Percentiles rank a stretch among this genome's conserved stretches.
Evolutionary conservation across 2,888 invertebrate genomes (phyloP).

Genomic region (Sminthurides aquaticus): DNA sequence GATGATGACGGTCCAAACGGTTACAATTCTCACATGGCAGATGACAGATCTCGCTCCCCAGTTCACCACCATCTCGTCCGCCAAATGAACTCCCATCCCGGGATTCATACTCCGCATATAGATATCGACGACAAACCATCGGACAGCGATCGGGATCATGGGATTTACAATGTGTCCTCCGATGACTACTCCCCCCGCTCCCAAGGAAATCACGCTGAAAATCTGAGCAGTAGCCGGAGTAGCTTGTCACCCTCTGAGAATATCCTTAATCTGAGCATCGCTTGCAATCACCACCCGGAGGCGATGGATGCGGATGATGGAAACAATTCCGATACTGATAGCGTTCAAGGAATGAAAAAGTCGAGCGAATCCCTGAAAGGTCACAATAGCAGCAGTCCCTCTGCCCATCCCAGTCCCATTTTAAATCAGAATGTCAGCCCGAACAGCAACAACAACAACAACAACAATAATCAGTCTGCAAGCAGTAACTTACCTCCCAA

Average conservation of each 20-base stretch:
- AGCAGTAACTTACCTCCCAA: constrained; percentile 75
- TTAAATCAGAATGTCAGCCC: not conserved
- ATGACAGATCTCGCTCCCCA: constrained; percentile 40
- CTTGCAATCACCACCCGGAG: constrained; percentile 30
- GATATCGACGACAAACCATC: constrained; percentile 40
- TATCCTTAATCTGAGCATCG: constrained; percentile 42
- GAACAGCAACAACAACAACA: constrained; percentile 55
- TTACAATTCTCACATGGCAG: constrained; percentile 30
- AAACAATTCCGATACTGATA: constrained; percentile 35
- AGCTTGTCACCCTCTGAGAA: constrained; percentile 40
- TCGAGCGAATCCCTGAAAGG: not conserved
- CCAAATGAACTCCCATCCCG: constrained; percentile 26
- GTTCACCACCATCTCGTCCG: constrained; percentile 28
- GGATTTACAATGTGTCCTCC: constrained; percentile 44
- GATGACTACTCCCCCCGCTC: constrained; percentile 46
- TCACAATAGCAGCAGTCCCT: not conserved
- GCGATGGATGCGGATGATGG: constrained; percentile 39
- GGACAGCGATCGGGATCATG: constrained; percentile 30
- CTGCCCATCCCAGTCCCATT: not conserved
- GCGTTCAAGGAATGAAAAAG: constrained; percentile 5
- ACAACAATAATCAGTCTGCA: constrained; percentile 36
- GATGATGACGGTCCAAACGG: constrained; percentile 31
- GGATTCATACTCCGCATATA: constrained; percentile 33
- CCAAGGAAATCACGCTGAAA: constrained; percentile 33
- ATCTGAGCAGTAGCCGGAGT: constrained; percentile 37